phyloP scores from a whole-genome alignment of 2,113 vertebrate genomes.

The Isichthys henryi region DNA sequence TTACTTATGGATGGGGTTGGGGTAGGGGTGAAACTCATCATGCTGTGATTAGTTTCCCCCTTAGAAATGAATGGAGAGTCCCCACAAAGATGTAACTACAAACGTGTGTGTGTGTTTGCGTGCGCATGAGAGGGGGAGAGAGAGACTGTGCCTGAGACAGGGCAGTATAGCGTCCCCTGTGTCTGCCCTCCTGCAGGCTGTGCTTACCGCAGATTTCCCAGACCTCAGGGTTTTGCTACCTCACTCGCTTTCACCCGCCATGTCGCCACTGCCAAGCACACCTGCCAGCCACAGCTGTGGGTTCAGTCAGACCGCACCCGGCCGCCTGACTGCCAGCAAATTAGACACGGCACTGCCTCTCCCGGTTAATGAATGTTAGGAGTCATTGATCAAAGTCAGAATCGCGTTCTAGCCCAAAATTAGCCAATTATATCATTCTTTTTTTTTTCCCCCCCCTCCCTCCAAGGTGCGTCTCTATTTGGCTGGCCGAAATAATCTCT shows the following conservation, averaged over 20 bases:
- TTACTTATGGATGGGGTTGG: too few relatives aligned
- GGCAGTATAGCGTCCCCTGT: not conserved
- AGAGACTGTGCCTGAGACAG: not conserved
- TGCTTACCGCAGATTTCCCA: too few relatives aligned
- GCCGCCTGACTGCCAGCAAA: conserved; percentile 56
- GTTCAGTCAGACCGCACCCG: conserved; percentile 38
- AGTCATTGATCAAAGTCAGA: conserved; percentile 69
- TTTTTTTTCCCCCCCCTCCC: not conserved
- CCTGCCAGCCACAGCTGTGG: conserved; percentile 64
- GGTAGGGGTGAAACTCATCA: too few relatives aligned
- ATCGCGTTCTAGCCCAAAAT: conserved; percentile 46
- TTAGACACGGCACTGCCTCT: conserved; percentile 49
- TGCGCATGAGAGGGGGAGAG: not conserved
- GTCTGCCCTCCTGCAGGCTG: not conserved
- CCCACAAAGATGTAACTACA: too few relatives aligned
- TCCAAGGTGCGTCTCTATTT: not conserved
- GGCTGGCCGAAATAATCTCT: not conserved
- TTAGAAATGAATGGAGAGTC: too few relatives aligned
- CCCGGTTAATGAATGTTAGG: conserved; percentile 60
- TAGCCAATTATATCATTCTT: conserved; percentile 48
- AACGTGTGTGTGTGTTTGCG: not conserved
- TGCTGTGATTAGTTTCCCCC: too few relatives aligned
- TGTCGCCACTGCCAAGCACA: conserved; percentile 48
- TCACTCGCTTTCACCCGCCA: not conserved
- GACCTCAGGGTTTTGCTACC: not conserved